A percentile compares a stretch with the other conserved stretches of the same genome.
Conservation (phyloP, 2,888 invertebrate genomes). For the Pandemis cinnamomeana region DNA sequence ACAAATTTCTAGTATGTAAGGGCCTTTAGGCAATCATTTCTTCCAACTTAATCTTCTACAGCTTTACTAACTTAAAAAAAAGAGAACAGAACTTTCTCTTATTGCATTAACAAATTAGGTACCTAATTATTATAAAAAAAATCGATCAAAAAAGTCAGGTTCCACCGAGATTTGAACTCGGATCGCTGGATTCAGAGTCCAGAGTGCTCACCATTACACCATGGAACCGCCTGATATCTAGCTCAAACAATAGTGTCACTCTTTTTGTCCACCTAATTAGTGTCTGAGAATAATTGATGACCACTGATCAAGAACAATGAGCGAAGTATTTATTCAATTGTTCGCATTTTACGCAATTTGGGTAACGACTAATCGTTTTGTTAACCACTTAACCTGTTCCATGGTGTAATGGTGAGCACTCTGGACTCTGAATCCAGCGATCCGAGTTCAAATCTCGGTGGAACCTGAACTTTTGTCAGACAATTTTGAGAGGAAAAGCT, state of each 20-base stretch:
- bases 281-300: conserved; percentile 15
- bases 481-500: no score
- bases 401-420: conserved; percentile 88
- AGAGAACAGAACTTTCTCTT: no score
- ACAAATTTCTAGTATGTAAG: no score
- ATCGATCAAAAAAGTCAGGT: conserved; percentile 57
- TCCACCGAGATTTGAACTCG: conserved; percentile 88
- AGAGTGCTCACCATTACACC: conserved; percentile 86
- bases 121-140: background rate
- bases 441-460: conserved; percentile 93
- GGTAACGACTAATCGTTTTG: background rate
- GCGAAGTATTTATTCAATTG: conserved; percentile 12
- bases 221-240: conserved; percentile 18
- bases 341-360: background rate
- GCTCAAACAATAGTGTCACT: conserved; percentile 5
- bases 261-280: conserved; percentile 1
- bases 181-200: conserved; percentile 86
- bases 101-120: no score
- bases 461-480: conserved; percentile 75
- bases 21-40: no score
- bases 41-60: no score
- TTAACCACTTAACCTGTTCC: conserved; percentile 46
- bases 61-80: no score
- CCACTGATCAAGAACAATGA: conserved; percentile 9
- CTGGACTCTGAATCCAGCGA: conserved; percentile 88